Conservation (phyloP, 2,888 invertebrate species). For the Troides helena region DNA sequence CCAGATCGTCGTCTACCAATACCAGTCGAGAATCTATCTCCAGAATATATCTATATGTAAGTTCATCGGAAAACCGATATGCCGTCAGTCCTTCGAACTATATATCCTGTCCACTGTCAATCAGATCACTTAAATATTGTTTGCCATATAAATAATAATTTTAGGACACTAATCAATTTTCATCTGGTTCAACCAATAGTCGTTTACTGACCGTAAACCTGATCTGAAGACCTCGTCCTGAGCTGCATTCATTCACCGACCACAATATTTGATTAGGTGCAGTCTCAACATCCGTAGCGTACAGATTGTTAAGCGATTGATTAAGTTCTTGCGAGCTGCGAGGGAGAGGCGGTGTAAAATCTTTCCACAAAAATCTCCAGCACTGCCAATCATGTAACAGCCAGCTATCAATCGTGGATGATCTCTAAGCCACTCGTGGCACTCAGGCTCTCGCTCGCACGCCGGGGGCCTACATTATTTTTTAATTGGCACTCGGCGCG, state of each 20-base stretch:
- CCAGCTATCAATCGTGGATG: slow-evolving; percentile 51
- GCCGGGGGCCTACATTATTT: slow-evolving; percentile 67
- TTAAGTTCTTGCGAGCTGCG: slow-evolving; percentile 9
- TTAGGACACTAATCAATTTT: too few species aligned
- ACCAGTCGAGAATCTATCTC: too few species aligned
- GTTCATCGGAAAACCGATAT: too few species aligned
- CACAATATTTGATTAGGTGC: neutral
- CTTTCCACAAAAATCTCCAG: slow-evolving; percentile 35
- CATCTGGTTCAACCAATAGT: too few species aligned
- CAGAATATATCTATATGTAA: too few species aligned
- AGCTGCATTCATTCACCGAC: neutral
- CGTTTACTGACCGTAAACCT: too few species aligned
- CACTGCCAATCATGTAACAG: slow-evolving; percentile 44
- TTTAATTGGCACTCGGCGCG: slow-evolving; percentile 75
- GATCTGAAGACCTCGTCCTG: too few species aligned
- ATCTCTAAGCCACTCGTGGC: slow-evolving; percentile 59
- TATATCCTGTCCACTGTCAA: too few species aligned
- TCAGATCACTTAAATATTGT: too few species aligned
- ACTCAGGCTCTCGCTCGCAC: slow-evolving; percentile 58
- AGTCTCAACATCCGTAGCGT: neutral
- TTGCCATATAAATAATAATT: too few species aligned
- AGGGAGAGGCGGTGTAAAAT: slow-evolving; percentile 31
- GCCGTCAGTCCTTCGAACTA: too few species aligned
- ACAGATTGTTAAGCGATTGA: slow-evolving; percentile 18
- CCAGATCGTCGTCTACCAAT: too few species aligned